phyloP scores from a whole-genome alignment of 2,888 invertebrate species.

The Sericinus montela region DNA sequence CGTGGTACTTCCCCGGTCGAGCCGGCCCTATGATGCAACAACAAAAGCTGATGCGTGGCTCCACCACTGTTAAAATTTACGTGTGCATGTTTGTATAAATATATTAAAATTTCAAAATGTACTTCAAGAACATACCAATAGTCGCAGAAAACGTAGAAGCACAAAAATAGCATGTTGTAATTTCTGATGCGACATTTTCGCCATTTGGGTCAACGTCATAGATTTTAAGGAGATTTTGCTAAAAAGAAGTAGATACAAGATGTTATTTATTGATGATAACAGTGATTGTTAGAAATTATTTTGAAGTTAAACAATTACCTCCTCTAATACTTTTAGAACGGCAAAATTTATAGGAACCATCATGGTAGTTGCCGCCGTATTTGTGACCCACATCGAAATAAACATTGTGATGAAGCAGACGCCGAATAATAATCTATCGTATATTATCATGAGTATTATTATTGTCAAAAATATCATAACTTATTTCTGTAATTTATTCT shows the following conservation, averaged over 20 bases:
- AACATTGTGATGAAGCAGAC: slow-evolving; percentile 91
- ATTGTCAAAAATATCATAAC: too few species aligned
- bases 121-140: slow-evolving; percentile 54
- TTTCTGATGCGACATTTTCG: slow-evolving; percentile 77
- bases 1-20: too few species aligned
- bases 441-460: neutral
- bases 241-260: slow-evolving; percentile 21
- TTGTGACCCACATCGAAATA: slow-evolving; percentile 96
- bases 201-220: slow-evolving; percentile 55
- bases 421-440: slow-evolving; percentile 85
- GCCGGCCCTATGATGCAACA: too few species aligned
- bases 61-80: too few species aligned
- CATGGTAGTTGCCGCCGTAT: slow-evolving; percentile 94
- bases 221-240: slow-evolving; percentile 80
- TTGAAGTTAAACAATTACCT: slow-evolving; percentile 58
- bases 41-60: too few species aligned
- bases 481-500: too few species aligned
- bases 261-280: too few species aligned
- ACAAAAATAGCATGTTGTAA: slow-evolving; percentile 87
- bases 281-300: too few species aligned
- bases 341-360: slow-evolving; percentile 94
- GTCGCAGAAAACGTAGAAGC: slow-evolving; percentile 87
- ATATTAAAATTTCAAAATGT: neutral
- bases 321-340: slow-evolving; percentile 86
- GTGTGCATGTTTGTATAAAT: too few species aligned